Evolutionary conservation across 2,888 invertebrate genomes (phyloP), one percentile per base, ranked within the genome.

Genomic region (Crossocerus cetratus): DNA sequence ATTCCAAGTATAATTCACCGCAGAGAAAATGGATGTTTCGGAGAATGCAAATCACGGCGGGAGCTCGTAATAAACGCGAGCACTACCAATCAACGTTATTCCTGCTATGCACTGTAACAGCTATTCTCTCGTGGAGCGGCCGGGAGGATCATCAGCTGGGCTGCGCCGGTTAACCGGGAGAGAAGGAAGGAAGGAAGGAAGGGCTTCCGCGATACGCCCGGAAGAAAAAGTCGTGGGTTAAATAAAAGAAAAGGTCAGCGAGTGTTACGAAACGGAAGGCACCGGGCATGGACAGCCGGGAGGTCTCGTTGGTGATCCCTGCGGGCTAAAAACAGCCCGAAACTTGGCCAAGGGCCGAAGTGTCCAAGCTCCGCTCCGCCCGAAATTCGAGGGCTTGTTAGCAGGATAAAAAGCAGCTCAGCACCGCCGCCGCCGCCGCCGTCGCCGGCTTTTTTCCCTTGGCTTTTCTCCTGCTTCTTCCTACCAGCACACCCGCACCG

Each of bases 341-440:
- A 65, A 65, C 49, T 32, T 61, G 3, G 43, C 3, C 45, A 72
- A 57, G 59, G 43, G 8, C 44, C 55, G 21, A 57, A 32, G 43
- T 32, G 57, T 14, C 56, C 60, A 49, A 60, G 44, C 23, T 49
- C 32, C 42, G 21, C n/a, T n/a, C 49, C 62, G 3, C 2, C 43
- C 58, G 54, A 74, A 54, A 63, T 68, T 62, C 8, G 56, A 55
- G 60, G 32, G 65, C 62, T 68, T 65, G 68, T 65, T 74, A 74
- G 57, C 61, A 16, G 45, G 11, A 63, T 56, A 70, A 64, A 74
- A 64, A 20, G 63, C 21, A 8, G 42, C 21, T 60, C 44, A 32
- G 60, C n/a, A n/a, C n/a, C n/a, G n/a, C n/a, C n/a, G n/a, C n/a
- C n/a, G n/a, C n/a, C n/a, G n/a, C n/a, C n/a, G n/a, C n/a, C n/a